Conservation (phyloP, 2,888 invertebrate genomes). For the Scaptodrosophila latifasciaeformis region DNA sequence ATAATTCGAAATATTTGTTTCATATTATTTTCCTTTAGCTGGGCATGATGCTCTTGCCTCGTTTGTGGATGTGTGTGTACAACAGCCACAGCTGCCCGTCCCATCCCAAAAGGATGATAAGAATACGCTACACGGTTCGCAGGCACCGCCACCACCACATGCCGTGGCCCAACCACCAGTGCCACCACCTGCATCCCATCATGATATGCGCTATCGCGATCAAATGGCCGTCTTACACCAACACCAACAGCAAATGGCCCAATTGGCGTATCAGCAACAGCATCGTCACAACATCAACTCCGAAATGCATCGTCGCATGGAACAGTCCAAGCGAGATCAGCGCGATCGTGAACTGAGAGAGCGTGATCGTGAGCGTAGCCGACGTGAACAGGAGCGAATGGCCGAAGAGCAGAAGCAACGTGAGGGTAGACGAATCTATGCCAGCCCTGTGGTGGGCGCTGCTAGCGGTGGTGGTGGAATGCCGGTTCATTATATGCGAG, state of each 20-base stretch:
- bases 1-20: too few species aligned
- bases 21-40: too few species aligned
- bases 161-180: conserved; percentile 37
- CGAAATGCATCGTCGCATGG: conserved; percentile 64
- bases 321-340: conserved; percentile 63
- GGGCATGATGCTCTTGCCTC: conserved; percentile 92
- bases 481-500: conserved; percentile 66
- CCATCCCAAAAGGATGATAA: conserved; percentile 80
- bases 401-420: conserved; percentile 70
- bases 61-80: conserved; percentile 92
- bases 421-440: conserved; percentile 61
- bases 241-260: conserved; percentile 71
- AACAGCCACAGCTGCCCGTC: conserved; percentile 91
- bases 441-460: conserved; percentile 51
- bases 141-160: conserved; percentile 42
- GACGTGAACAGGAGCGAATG: conserved; percentile 60
- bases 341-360: conserved; percentile 54
- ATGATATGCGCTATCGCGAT: conserved; percentile 76
- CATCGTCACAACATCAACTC: conserved; percentile 50
- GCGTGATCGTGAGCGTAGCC: conserved; percentile 57
- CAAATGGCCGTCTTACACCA: conserved; percentile 74
- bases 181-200: conserved; percentile 66
- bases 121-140: conserved; percentile 43
- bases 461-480: conserved; percentile 51
- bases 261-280: conserved; percentile 65